Evolutionary conservation across 53 echinoderm and acorn worm genomes (phyloP).

Genomic region (Antedon mediterranea): DNA sequence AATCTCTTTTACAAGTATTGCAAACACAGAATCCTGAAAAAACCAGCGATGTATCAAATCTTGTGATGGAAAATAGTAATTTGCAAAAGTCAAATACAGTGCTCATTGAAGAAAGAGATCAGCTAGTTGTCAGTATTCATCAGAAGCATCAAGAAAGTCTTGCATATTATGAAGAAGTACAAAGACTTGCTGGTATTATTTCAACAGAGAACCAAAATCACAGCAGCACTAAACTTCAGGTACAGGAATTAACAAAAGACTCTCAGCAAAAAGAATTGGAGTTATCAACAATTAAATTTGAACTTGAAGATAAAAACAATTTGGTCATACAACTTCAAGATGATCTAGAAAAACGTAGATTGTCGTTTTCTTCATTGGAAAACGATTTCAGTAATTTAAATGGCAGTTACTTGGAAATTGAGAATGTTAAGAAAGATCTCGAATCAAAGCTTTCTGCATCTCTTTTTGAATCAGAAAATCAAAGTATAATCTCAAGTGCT

Average conservation of each 20-base stretch:
- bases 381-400: not conserved
- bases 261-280: slow-evolving; percentile 39
- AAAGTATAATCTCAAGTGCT: not conserved
- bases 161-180: slow-evolving; percentile 92
- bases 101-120: slow-evolving; percentile 74
- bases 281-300: slow-evolving; percentile 27
- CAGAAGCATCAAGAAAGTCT: slow-evolving; percentile 97
- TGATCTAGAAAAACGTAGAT: slow-evolving; percentile 22
- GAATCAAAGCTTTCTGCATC: not conserved
- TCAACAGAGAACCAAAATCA: slow-evolving; percentile 43
- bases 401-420: not conserved
- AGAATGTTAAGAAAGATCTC: not conserved
- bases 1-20: slow-evolving; percentile 64
- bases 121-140: slow-evolving; percentile 85
- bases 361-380: slow-evolving; percentile 7
- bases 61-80: slow-evolving; percentile 53
- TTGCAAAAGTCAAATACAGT: slow-evolving; percentile 81
- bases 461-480: not conserved
- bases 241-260: slow-evolving; percentile 22
- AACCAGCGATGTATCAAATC: slow-evolving; percentile 58
- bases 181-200: slow-evolving; percentile 59
- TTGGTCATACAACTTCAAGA: slow-evolving; percentile 7
- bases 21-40: slow-evolving; percentile 55
- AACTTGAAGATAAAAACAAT: slow-evolving; percentile 28
- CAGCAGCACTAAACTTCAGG: slow-evolving; percentile 26